Evolutionary conservation across 2,888 invertebrate species (phyloP).

Genomic region (Scaptodrosophila latifasciaeformis): DNA sequence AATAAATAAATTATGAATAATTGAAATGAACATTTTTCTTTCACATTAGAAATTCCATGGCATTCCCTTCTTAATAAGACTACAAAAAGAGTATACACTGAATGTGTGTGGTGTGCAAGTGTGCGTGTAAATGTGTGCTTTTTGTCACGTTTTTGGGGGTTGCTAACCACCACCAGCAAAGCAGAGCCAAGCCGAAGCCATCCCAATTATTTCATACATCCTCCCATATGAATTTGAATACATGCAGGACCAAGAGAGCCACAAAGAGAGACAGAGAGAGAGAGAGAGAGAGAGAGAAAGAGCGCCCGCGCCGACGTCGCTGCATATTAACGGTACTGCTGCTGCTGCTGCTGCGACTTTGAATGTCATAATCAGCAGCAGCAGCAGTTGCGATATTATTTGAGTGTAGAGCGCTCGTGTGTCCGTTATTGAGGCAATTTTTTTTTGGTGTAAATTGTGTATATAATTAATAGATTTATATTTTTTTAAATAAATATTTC

Average conservation of each 20-base stretch:
- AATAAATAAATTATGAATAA: too few species aligned
- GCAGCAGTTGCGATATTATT: conserved; percentile 28
- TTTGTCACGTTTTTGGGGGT: conserved; percentile 28
- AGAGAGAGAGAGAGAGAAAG: too few species aligned
- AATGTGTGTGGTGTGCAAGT: too few species aligned
- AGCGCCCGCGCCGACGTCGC: conserved; percentile 16
- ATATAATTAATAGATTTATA: neutral
- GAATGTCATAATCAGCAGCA: conserved; percentile 26
- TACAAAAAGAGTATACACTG: too few species aligned
- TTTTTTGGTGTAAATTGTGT: neutral
- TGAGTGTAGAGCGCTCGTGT: conserved; percentile 28
- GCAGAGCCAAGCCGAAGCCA: conserved; percentile 1
- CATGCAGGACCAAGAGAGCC: too few species aligned
- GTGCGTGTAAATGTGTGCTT: neutral
- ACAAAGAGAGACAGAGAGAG: too few species aligned
- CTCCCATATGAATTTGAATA: too few species aligned
- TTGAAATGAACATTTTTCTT: too few species aligned
- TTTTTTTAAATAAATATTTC: neutral
- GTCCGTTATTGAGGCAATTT: neutral
- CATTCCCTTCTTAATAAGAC: too few species aligned
- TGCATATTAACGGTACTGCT: conserved; percentile 34
- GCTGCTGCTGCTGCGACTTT: conserved; percentile 24
- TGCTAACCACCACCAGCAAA: conserved; percentile 23
- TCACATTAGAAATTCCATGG: too few species aligned
- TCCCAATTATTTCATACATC: too few species aligned